Evolutionary conservation across 2,888 invertebrate species (phyloP), one percentile per base, ranked within the genome.

Genomic region (Crocallis elinguaria): DNA sequence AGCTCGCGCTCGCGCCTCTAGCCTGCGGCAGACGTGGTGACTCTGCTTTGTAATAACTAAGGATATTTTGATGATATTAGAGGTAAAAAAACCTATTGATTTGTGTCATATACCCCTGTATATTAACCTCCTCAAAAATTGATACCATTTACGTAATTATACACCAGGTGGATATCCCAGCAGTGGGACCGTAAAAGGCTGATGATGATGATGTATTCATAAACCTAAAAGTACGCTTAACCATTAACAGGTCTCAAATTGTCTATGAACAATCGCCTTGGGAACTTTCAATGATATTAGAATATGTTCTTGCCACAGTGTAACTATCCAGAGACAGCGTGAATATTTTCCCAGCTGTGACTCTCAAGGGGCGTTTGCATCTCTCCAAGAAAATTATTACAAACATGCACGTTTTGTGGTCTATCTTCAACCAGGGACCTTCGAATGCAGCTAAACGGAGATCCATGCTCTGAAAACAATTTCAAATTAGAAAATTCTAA

Each of bases 281-380:
- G 11, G 41, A n/a, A 27, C 21, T 35, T 33, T 33, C 38, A 27
- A 16, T 21, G 29, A 44, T 50, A 12, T 3, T 23, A 3, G 35
- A 38, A 43, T 53, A 53, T 50, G 12, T 39, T 23, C 87, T 87
- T 77, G 93, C 93, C 52, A 84, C 76, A 19, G 92, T 93, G 51
- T 93, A 90, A 14, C 92, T 92, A 44, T 85, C 81, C 19, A 93
- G 77, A 2, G 93, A 93, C 12, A 93, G 77, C 0, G 81, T 92
- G 53, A 90, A 90, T 63, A 93, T 85, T 71, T 93, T 93, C 5
- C 93, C 93, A 19, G 93, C 93, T 0, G 88, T 89, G 2, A 93
- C 82, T 29, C 77, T 75, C 39, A 93, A 72, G 0, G 93, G 92
- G 12, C 82, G 85, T 59, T 93, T 92, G 62, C 92, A 90, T 61